Base-by-base conservation (phyloP, 2,113 vertebrate genomes). In the Pholis gunnellus region DNA sequence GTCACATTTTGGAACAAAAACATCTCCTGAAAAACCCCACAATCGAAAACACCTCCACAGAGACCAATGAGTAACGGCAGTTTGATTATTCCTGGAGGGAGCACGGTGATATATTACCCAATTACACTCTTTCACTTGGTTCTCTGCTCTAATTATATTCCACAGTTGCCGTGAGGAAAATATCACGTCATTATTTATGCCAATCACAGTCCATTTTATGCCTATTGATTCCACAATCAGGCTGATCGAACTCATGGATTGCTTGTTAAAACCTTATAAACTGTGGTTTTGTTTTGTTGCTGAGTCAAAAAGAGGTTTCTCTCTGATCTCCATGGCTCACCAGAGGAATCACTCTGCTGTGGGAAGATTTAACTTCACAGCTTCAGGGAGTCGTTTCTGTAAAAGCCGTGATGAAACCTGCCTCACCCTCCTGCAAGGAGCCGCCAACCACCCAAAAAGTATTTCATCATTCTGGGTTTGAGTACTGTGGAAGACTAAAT, bases 391-490 rank as follows among this genome's bases (percentile, higher is more conserved):
- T 60, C 31, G 8, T 5, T n/a, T 63, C 65, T 65, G 40, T 50
- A 38, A 56, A 70, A n/a, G 14, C 18, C 14, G 44, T 75, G 72
- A 64, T 65, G 73, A 71, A 80, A 78, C 44, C 68, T 80, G 68
- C 72, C 64, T 64, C 18, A 13, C 27, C 14, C 48, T n/a, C 40
- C 84, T 66, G 81, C 78, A 69, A 69, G 61, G 57, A 69, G 56
- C 56, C 27, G 18, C 65, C 46, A 71, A 75, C 36, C 60, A 68
- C 75, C 61, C 11, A 3, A 18, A 18, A 66, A 69, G 20, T 5
- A 27, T 88, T 81, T 84, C 78, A 79, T 88, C 75, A 82, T 9
- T 6, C 44, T 17, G 18, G 54, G 27, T 42, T 72, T 77, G 42
- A 73, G 50, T 9, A 18, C 20, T 71, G 59, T 40, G 65, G 66